phyloP scores from a whole-genome alignment of 2,113 vertebrate species.

The Pachyramphus minor region DNA sequence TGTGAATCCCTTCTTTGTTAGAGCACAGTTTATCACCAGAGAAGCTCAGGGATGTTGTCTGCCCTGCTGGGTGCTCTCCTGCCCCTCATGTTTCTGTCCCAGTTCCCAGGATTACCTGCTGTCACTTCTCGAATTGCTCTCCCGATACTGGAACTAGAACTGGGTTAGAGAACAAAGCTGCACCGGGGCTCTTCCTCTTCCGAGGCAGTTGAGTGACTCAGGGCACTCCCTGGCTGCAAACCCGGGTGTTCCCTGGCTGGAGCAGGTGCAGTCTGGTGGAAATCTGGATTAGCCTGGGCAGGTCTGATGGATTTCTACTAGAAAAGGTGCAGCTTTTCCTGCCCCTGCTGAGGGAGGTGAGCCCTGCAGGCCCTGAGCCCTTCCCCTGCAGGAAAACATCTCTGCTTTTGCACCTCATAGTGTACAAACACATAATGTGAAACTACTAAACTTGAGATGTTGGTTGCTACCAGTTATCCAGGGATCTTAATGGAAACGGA shows the following conservation, averaged over 20 bases:
- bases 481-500: not conserved
- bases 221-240: not conserved
- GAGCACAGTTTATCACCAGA: not conserved
- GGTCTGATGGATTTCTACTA: not conserved
- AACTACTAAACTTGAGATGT: not conserved
- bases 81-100: not conserved
- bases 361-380: not conserved
- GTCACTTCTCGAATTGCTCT: not conserved
- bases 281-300: not conserved
- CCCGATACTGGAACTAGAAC: not conserved
- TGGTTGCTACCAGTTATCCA: not conserved
- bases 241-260: not conserved
- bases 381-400: fast-evolving
- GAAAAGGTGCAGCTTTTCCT: not conserved
- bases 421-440: fast-evolving
- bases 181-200: not conserved
- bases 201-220: not conserved
- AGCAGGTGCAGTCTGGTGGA: not conserved
- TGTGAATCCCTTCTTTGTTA: not conserved
- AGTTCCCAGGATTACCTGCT: constrained; percentile 3
- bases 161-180: not conserved
- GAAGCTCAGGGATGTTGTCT: not conserved
- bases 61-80: not conserved
- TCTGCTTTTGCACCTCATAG: not conserved
- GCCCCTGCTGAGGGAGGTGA: not conserved